Base-by-base conservation (phyloP, 2,888 invertebrate genomes). In the Prionchulus punctatus region DNA sequence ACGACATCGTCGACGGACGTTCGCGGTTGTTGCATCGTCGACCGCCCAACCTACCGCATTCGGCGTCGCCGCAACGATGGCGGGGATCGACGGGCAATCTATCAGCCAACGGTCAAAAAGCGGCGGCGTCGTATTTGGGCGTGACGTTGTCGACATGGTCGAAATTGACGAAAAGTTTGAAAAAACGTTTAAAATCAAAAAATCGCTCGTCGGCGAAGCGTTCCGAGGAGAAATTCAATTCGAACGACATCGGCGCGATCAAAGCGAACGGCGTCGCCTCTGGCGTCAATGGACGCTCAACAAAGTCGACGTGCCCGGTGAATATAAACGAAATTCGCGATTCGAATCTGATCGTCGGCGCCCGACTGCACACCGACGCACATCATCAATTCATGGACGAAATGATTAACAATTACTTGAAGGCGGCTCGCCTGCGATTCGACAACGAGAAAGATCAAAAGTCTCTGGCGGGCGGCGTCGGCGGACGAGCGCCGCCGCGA, bases 341-440 rank as follows among this genome's bases (percentile, higher is more conserved):
- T 25, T 56, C 59, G 36, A 64, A 61, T 52, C 63, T 61, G 47
- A 60, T 68, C 18, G 57, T 68, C 26, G 66, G 65, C 1, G 66
- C 67, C 1, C 60, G 61, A 31, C 56, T 68, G 36, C 55, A 63
- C 43, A 62, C 64, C 25, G 62, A 63, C 18, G 57, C 64, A 28
- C 68, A 68, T 52, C 58, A 47, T 27, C 63, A 54, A 26, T 56
- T 56, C 25, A 56, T 47, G 21, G 43, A 51, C 21, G 52, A 56
- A 27, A 56, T 58, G 58, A 23, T 59, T 4, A 23, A n/a, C 15
- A 63, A 63, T 53, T 68, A 69, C 56, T 63, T 68, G 60, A 60
- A 59, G 27, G 60, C 60, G 27, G 68, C 68, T 4, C 62, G 60
- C 26, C 60, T 63, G 31, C 51, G 64, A 43, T 64, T 63, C 59